Evolutionary conservation across 2,888 invertebrate genomes (phyloP).

Genomic region (Arge pagana): DNA sequence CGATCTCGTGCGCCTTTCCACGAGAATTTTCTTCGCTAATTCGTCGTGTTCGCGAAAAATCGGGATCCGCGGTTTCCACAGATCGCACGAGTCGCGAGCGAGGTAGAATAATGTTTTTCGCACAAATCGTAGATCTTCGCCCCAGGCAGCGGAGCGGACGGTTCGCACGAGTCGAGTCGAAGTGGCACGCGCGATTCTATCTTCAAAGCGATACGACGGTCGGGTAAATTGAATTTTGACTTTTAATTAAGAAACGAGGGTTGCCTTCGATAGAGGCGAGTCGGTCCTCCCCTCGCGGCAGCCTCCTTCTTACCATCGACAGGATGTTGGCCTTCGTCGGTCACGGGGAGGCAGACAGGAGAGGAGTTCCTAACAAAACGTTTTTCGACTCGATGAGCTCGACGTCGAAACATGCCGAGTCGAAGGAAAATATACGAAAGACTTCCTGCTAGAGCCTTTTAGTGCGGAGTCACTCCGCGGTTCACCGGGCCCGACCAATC

Average conservation of each 20-base stretch:
- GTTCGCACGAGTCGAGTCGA: no score
- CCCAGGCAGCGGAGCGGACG: no score
- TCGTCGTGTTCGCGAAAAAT: no score
- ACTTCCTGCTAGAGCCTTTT: conserved; percentile 14
- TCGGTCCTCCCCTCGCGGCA: neutral
- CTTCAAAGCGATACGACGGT: conserved; percentile 15
- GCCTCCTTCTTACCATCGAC: neutral
- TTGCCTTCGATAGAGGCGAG: no score
- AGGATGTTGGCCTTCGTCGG: neutral
- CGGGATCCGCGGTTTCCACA: no score
- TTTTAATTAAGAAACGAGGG: conserved; percentile 17
- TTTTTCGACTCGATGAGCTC: conserved; percentile 12
- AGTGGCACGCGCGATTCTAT: no score
- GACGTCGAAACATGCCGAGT: neutral
- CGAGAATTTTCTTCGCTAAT: no score
- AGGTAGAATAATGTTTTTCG: no score
- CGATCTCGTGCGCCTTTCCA: no score
- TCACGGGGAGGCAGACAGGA: neutral
- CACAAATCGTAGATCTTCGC: no score
- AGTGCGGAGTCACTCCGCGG: conserved; percentile 31
- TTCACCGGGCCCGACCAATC: conserved; percentile 50
- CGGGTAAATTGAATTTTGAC: conserved; percentile 19
- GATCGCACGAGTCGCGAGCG: no score
- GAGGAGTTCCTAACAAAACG: conserved; percentile 18
- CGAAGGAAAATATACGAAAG: conserved; percentile 5